Conservation (phyloP, 2,888 invertebrate species). For the Pegoplata infirma region DNA sequence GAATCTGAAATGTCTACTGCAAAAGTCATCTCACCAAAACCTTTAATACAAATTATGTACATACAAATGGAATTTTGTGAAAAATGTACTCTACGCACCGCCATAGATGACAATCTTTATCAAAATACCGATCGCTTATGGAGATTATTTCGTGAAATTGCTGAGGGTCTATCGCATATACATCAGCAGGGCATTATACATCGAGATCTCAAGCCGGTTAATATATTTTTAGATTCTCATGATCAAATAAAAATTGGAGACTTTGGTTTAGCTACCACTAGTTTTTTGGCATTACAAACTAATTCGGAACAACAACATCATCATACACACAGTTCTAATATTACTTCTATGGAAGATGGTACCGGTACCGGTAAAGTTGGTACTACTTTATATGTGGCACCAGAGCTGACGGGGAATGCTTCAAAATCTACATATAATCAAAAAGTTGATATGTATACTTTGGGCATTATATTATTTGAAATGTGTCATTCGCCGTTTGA, state of each 20-base stretch:
- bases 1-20: conserved; percentile 56
- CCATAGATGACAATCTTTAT: conserved; percentile 90
- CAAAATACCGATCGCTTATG: conserved; percentile 89
- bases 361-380: conserved; percentile 90
- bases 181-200: conserved; percentile 95
- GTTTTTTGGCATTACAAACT: conserved; percentile 79
- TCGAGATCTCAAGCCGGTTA: conserved; percentile 91
- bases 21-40: conserved; percentile 71
- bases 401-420: conserved; percentile 87
- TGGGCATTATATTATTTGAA: conserved; percentile 96
- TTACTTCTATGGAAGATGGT: conserved; percentile 71
- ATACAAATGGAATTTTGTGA: conserved; percentile 99
- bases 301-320: conserved; percentile 70
- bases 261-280: conserved; percentile 96
- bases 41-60: conserved; percentile 82
- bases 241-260: conserved; percentile 98
- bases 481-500: conserved; percentile 93
- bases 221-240: conserved; percentile 95
- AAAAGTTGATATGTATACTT: conserved; percentile 91
- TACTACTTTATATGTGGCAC: conserved; percentile 96
- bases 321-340: too few relatives aligned
- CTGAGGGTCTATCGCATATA: conserved; percentile 92
- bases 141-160: conserved; percentile 96
- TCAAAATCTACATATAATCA: conserved; percentile 90
- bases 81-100: conserved; percentile 92